Conservation (phyloP, 2,888 invertebrate species). For the Palloptera scutellata region DNA sequence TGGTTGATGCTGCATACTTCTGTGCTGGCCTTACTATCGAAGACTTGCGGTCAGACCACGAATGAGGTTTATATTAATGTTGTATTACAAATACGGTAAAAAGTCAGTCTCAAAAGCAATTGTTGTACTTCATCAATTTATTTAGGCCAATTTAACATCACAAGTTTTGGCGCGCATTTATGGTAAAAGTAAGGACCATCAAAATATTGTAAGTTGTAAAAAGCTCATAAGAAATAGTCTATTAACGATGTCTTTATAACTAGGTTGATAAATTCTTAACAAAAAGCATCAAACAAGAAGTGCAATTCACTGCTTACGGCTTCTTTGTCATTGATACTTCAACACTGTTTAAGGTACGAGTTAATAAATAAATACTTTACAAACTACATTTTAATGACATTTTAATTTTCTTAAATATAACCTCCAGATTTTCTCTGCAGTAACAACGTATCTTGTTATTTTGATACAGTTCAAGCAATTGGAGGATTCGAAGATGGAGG, state of each 20-base stretch:
- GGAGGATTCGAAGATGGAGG: conserved; percentile 57
- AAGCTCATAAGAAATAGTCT: no score
- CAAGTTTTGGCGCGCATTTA: conserved; percentile 60
- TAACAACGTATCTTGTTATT: conserved; percentile 62
- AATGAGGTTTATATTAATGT: conserved; percentile 52
- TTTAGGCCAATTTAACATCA: conserved; percentile 59
- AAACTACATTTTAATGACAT: neutral
- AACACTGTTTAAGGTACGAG: conserved; percentile 59
- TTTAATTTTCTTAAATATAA: neutral
- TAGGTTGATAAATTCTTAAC: conserved; percentile 62
- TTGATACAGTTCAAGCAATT: conserved; percentile 63
- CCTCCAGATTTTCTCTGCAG: conserved; percentile 60
- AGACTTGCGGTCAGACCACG: conserved; percentile 54
- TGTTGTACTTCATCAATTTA: neutral
- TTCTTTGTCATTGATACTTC: conserved; percentile 63
- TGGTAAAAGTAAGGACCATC: conserved; percentile 56
- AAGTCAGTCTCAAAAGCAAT: neutral
- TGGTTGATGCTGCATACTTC: conserved; percentile 51
- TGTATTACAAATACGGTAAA: neutral
- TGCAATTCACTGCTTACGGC: conserved; percentile 62
- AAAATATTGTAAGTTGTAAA: conserved; percentile 54
- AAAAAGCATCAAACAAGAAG: conserved; percentile 61
- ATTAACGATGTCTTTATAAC: conserved; percentile 8
- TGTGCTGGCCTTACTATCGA: conserved; percentile 51
- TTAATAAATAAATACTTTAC: neutral